These are phyloP conservation scores for Lasaia peninsularis DNA, from an alignment of 1,140 invertebrate genomes.

Conservation along the genomic window DNA sequence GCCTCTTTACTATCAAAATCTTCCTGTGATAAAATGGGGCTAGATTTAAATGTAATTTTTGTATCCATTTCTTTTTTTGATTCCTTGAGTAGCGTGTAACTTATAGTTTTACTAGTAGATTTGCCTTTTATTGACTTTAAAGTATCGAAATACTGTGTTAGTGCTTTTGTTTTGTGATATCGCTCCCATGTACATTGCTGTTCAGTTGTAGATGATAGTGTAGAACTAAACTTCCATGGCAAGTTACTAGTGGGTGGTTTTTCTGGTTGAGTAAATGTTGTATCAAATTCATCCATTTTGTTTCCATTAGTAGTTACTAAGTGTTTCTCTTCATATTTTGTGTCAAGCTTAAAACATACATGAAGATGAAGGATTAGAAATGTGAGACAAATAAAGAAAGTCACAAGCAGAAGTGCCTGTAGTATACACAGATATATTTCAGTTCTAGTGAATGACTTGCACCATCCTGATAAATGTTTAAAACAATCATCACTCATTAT, in stretches of 20 bases:
- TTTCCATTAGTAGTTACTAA: no score
- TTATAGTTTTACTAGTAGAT: not conserved
- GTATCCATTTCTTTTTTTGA: not conserved
- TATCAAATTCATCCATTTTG: not conserved
- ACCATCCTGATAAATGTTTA: slow-evolving; percentile 54
- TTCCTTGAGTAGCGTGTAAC: no score
- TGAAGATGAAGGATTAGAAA: slow-evolving; percentile 55
- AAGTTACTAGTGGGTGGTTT: not conserved
- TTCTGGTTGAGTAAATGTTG: not conserved
- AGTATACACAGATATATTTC: slow-evolving; percentile 40
- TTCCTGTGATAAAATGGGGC: not conserved
- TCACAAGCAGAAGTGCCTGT: slow-evolving; percentile 39
- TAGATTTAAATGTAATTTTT: not conserved
- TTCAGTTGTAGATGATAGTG: slow-evolving; percentile 2
- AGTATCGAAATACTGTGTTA: slow-evolving; percentile 33
- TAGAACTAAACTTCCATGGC: no score
- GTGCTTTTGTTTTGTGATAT: slow-evolving; percentile 37
- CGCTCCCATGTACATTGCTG: slow-evolving; percentile 48
- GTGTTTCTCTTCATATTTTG: not conserved
- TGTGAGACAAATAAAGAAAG: slow-evolving; percentile 42
- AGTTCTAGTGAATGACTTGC: slow-evolving; percentile 49
- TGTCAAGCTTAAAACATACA: slow-evolving; percentile 27
- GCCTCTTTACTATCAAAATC: slow-evolving; percentile 16
- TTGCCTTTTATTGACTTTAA: not conserved
- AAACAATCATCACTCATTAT: slow-evolving; percentile 50